Percentiles rank a stretch among this genome's conserved stretches.
phyloP scores from a whole-genome alignment of 2,113 vertebrate genomes.

The Hemibagrus wyckioides region DNA sequence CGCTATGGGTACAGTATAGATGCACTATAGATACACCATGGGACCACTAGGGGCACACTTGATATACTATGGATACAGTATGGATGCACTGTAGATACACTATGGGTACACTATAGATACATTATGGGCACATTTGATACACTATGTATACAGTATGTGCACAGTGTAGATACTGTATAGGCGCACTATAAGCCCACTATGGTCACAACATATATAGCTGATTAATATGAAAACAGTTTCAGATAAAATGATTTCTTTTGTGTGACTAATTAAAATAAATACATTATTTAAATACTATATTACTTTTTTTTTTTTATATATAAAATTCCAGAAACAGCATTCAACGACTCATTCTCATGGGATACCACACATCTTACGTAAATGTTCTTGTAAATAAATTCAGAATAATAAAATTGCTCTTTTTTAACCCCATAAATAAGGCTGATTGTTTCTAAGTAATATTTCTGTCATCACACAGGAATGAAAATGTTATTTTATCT shows the following conservation, averaged over 20 bases:
- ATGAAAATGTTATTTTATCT: neutral
- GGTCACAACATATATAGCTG: no score
- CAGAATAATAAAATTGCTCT: neutral
- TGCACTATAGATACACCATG: no score
- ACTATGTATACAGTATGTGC: no score
- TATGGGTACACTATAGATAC: no score
- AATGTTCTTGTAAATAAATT: neutral
- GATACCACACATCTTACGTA: neutral
- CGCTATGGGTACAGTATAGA: no score
- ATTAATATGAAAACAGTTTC: neutral
- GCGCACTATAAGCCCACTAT: no score
- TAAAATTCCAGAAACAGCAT: neutral
- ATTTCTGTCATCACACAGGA: neutral
- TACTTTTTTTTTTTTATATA: neutral
- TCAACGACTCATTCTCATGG: no score
- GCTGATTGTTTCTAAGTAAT: neutral
- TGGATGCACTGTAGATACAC: no score
- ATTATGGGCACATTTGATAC: no score
- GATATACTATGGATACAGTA: no score
- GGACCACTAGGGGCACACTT: no score
- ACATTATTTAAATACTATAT: neutral
- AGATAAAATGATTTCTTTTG: neutral
- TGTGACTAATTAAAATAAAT: neutral
- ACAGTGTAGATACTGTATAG: no score
- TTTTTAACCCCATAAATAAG: neutral